These are phyloP conservation scores for Macquaria australasica DNA, from an alignment of 2,113 vertebrate species.

Conservation along the genomic window DNA sequence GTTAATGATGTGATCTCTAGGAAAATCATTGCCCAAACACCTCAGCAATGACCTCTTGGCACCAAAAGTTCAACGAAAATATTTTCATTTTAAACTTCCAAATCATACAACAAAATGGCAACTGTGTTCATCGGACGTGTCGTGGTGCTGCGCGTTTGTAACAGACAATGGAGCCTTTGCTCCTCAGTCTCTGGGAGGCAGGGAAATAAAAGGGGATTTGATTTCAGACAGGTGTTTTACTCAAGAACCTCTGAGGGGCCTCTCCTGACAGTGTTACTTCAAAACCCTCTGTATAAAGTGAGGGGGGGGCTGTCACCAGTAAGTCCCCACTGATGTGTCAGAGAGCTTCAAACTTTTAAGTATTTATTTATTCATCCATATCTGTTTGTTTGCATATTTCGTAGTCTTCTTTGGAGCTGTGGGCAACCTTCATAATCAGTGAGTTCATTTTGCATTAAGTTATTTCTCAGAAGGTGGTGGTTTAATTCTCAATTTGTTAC, in stretches of 20 bases:
- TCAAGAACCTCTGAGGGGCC: constrained; percentile 53
- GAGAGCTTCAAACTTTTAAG: constrained; percentile 52
- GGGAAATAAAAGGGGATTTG: constrained; percentile 63
- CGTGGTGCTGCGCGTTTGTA: not conserved
- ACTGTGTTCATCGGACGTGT: not conserved
- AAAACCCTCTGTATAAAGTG: constrained; percentile 64
- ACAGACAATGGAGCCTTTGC: constrained; percentile 26
- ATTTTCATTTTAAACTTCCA: too few species aligned
- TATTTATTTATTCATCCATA: constrained; percentile 71
- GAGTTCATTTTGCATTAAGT: constrained; percentile 20
- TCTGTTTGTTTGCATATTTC: constrained; percentile 71
- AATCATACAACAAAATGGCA: not conserved
- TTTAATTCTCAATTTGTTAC: constrained; percentile 17
- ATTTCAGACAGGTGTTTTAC: constrained; percentile 76
- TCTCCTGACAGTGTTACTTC: constrained; percentile 70
- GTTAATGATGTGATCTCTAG: not conserved
- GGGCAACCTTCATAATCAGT: constrained; percentile 34
- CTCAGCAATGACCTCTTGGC: not conserved
- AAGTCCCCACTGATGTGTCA: constrained; percentile 62
- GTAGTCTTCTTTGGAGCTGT: constrained; percentile 36
- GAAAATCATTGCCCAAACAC: not conserved
- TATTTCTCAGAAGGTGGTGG: not conserved
- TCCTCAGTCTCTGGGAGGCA: constrained; percentile 42
- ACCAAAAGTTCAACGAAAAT: not conserved
- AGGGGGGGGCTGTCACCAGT: constrained; percentile 67